These are phyloP conservation scores for Apoderus coryli DNA, from an alignment of 2,888 invertebrate species.

Conservation along the genomic window DNA sequence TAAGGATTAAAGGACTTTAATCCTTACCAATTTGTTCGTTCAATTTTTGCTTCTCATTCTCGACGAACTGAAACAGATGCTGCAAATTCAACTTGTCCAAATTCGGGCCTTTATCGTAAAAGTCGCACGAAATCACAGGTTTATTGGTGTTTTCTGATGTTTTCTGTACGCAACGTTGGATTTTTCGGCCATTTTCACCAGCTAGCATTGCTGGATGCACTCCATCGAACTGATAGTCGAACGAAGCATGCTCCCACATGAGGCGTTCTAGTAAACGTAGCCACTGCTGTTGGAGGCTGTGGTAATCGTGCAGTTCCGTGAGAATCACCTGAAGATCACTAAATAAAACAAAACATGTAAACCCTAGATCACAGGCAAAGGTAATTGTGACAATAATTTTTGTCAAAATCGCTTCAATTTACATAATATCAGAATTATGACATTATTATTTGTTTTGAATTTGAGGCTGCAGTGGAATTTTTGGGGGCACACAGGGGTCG, in stretches of 20 bases:
- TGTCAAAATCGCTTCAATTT: too few relatives aligned
- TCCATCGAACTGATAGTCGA: constrained; percentile 29
- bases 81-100: constrained; percentile 35
- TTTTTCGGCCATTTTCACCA: constrained; percentile 17
- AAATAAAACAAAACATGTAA: constrained; percentile 12
- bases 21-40: constrained; percentile 30
- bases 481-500: too few relatives aligned
- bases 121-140: constrained; percentile 30
- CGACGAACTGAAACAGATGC: constrained; percentile 34
- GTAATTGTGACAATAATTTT: too few relatives aligned
- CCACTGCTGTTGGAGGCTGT: constrained; percentile 45
- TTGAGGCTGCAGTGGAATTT: too few relatives aligned
- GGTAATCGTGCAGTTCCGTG: constrained; percentile 46
- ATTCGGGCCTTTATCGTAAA: constrained; percentile 31
- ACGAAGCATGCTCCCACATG: constrained; percentile 37
- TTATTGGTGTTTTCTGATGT: constrained; percentile 28
- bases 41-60: constrained; percentile 36
- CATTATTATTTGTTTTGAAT: too few relatives aligned
- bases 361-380: too few relatives aligned
- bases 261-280: constrained; percentile 42
- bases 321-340: constrained; percentile 47
- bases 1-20: too few relatives aligned
- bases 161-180: constrained; percentile 32
- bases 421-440: too few relatives aligned
- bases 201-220: constrained; percentile 22